Evolutionary conservation across 2,888 invertebrate genomes (phyloP).

Genomic region (Ophonus ardosiacus): DNA sequence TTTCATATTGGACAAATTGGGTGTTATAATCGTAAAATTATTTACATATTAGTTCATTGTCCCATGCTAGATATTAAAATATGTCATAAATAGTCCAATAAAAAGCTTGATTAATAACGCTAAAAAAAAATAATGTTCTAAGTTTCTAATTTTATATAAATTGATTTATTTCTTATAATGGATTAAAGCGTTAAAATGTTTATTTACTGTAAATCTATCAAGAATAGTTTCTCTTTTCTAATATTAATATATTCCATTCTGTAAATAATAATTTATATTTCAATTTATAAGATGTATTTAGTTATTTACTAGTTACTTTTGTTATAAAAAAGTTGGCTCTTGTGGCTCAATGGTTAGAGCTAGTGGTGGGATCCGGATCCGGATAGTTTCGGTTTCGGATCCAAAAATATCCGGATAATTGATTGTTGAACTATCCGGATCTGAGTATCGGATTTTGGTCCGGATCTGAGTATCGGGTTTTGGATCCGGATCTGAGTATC

Average conservation of each 20-base stretch:
- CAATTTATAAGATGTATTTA: background rate
- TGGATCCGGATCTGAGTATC: too few relatives aligned
- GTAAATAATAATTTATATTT: background rate
- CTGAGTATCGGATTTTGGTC: too few relatives aligned
- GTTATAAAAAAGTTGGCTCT: too few relatives aligned
- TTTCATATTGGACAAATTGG: conserved; percentile 16
- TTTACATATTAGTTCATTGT: background rate
- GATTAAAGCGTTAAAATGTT: background rate
- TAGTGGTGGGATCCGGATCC: too few relatives aligned
- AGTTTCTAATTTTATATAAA: background rate
- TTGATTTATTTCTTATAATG: background rate
- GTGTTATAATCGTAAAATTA: conserved; percentile 1
- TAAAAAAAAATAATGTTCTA: background rate
- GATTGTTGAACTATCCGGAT: too few relatives aligned
- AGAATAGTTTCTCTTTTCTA: background rate
- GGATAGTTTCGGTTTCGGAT: too few relatives aligned
- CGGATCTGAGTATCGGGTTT: too few relatives aligned
- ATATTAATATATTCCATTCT: background rate
- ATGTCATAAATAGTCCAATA: too few relatives aligned
- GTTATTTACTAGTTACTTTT: background rate
- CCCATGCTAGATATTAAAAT: background rate
- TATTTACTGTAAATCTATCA: background rate
- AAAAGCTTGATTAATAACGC: too few relatives aligned
- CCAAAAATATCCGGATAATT: too few relatives aligned
- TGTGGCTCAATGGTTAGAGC: too few relatives aligned